phyloP scores from a whole-genome alignment of 2,888 invertebrate species.

The Tetrapedia diversipes region DNA sequence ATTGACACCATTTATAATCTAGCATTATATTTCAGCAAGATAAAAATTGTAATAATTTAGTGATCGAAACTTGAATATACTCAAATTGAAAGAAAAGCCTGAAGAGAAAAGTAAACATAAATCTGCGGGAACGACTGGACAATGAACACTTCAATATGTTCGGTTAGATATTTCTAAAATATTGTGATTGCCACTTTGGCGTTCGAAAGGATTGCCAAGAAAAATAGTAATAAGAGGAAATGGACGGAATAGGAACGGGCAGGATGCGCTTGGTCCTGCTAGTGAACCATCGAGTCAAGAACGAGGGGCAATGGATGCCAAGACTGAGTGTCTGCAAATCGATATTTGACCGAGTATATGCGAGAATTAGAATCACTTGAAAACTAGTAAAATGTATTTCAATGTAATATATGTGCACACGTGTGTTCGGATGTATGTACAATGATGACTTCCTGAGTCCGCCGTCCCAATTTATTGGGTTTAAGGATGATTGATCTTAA shows the following conservation, averaged over 20 bases:
- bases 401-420: too few relatives aligned
- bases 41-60: too few relatives aligned
- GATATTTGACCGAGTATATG: neutral
- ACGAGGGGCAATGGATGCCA: neutral
- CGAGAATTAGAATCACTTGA: neutral
- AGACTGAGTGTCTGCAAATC: neutral
- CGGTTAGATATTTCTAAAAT: neutral
- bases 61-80: too few relatives aligned
- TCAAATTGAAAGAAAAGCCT: neutral
- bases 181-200: neutral
- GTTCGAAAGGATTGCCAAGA: neutral
- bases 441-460: neutral
- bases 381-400: neutral
- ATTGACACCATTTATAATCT: too few relatives aligned
- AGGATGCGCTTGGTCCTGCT: neutral
- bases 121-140: neutral
- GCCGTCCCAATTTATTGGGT: neutral
- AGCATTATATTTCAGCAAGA: too few relatives aligned
- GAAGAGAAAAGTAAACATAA: neutral
- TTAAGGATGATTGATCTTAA: neutral
- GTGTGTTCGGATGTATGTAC: neutral
- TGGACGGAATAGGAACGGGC: neutral
- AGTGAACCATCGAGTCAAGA: neutral
- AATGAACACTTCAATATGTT: neutral
- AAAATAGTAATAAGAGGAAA: conserved; percentile 1